phyloP scores from a whole-genome alignment of 92 coral and sea anemone species.

The Anthopleura xanthogrammica region DNA sequence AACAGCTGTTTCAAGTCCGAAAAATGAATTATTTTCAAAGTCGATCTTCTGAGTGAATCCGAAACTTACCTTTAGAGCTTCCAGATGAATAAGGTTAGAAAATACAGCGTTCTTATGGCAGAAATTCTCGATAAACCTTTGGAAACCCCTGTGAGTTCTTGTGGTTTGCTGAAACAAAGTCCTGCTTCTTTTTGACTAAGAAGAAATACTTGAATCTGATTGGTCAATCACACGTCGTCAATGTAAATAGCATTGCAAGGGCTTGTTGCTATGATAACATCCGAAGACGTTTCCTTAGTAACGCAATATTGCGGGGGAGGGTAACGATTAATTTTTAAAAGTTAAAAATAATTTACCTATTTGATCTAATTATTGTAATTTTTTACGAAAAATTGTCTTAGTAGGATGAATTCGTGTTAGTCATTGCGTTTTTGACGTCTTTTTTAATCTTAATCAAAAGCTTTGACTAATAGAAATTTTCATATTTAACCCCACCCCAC shows the following conservation, averaged over 20 bases:
- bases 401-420: not conserved
- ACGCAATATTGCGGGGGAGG: conserved; percentile 24
- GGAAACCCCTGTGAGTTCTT: not conserved
- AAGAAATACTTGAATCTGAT: conserved; percentile 14
- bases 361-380: not conserved
- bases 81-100: not conserved
- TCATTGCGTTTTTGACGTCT: not conserved
- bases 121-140: not conserved
- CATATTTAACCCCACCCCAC: not conserved
- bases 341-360: conserved; percentile 6
- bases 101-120: not conserved
- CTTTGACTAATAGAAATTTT: not conserved
- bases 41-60: not conserved
- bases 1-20: not conserved
- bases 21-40: not conserved
- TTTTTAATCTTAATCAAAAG: not conserved
- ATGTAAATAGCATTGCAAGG: conserved; percentile 31
- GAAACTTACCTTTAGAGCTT: not conserved
- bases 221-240: conserved; percentile 34
- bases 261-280: conserved; percentile 71
- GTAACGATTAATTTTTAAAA: not conserved
- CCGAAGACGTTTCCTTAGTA: conserved; percentile 44
- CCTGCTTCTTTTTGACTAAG: not conserved
- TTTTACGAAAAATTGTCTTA: not conserved
- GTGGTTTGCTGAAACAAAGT: not conserved